Evolutionary conservation across 2,113 vertebrate species (phyloP), one percentile per base, ranked within the genome.

Genomic region (Mormyrus iriodes): DNA sequence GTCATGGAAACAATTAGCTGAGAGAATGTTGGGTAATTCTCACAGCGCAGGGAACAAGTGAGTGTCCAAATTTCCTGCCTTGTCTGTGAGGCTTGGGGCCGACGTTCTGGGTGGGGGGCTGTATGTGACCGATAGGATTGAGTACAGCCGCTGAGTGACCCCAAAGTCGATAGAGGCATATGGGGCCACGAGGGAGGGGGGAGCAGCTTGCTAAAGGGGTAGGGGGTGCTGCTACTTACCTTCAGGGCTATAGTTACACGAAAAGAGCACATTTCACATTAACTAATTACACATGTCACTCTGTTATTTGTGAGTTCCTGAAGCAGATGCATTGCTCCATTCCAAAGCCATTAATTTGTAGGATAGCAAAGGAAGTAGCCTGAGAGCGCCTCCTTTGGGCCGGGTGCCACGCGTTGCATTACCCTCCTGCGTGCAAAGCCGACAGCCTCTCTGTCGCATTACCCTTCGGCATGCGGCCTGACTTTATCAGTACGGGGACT

Each of bases 221-320:
- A n/a, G 69, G 27, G 13, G 1, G 12, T 76, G 19, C 69, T 39
- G 35, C 31, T 52, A 31, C 31, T 76, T 39, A 39, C 73, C 35
- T 39, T 42, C 35, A 17, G 7, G 39, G 27, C 55, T 31, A 61
- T 35, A 21, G 44, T 35, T 89, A 44, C 79, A 48, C 13, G 12
- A 82, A 82, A 31, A 3, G 15, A 79, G 44, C 79, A 82, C 73
- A 44, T 89, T 89, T 58, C 19, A 35, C 88, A 55, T 27, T 48
- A 84, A 61, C 79, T 89, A 89, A 85, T 85, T 61, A 85, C 35
- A n/a, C 52, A 13, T 83, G 48, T 35, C 42, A 55, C 73, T 88
- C 17, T 52, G 49, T 17, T 44, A 58, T 84, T 46, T 46, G 51
- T 27, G 51, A 35, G 15, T 44, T 51, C 51, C 10, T 79, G 12